A percentile compares a stretch with the other conserved stretches of the same genome.
Conservation (phyloP, 2,888 invertebrate species). For the Microctonus brassicae region DNA sequence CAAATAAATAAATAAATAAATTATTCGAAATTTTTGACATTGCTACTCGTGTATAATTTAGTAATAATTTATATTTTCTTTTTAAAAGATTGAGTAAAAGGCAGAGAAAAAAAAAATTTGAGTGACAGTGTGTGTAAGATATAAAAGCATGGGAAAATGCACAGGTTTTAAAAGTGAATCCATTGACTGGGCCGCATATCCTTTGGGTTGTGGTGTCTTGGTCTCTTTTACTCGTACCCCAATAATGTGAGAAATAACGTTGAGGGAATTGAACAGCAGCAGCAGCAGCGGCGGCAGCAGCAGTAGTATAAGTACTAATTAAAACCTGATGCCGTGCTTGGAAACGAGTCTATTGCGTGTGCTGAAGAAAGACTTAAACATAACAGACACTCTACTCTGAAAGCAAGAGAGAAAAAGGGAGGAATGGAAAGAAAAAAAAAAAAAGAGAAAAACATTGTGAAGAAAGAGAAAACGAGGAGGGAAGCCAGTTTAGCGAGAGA, state of each 20-base stretch:
- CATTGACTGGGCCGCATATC: too few species aligned
- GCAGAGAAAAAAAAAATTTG: too few species aligned
- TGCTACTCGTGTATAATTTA: too few species aligned
- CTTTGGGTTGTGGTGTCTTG: too few species aligned
- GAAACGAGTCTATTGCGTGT: slow-evolving; percentile 4
- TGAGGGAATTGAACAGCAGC: slow-evolving; percentile 10
- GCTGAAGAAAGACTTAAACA: not conserved
- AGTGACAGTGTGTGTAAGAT: too few species aligned
- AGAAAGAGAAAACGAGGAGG: slow-evolving; percentile 33
- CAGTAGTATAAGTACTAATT: slow-evolving; percentile 26
- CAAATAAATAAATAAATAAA: not conserved
- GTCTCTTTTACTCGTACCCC: too few species aligned
- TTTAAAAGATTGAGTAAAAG: too few species aligned
- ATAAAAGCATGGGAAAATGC: not conserved
- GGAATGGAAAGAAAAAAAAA: not conserved
- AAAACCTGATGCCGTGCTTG: slow-evolving; percentile 20
- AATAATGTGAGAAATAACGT: not conserved
- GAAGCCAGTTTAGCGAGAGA: slow-evolving; percentile 45
- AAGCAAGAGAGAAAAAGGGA: not conserved
- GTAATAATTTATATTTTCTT: too few species aligned
- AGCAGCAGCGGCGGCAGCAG: too few species aligned
- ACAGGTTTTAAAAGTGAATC: too few species aligned
- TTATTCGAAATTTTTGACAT: too few species aligned
- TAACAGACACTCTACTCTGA: not conserved
- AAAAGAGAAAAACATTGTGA: slow-evolving; percentile 14